Conservation (phyloP, 2,797 vertebrate species). For the Pachyuromys duprasi region DNA sequence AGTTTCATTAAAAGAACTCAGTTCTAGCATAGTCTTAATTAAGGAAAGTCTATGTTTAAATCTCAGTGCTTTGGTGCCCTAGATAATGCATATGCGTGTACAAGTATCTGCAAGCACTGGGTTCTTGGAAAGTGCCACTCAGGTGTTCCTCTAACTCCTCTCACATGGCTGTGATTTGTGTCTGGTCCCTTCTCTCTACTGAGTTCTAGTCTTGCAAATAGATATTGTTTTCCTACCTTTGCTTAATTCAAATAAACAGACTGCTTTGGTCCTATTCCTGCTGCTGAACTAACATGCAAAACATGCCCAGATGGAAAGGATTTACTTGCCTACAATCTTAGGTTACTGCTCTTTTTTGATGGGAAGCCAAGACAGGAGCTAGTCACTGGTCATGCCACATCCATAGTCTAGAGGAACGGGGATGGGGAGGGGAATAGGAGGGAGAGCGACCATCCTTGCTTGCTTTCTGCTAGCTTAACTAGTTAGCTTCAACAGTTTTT, state of each 20-base stretch:
- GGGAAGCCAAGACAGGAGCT: background rate
- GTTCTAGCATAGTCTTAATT: conserved; percentile 37
- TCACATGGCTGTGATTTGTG: background rate
- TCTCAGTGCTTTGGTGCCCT: conserved; percentile 17
- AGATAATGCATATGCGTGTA: background rate
- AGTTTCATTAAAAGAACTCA: conserved; percentile 15
- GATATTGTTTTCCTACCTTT: background rate
- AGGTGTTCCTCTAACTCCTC: background rate
- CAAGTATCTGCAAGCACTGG: background rate
- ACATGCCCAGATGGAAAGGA: background rate
- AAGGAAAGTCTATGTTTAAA: conserved; percentile 45
- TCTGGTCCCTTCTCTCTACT: background rate
- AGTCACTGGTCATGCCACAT: background rate
- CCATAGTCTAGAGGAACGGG: background rate
- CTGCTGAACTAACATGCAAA: background rate
- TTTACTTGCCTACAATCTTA: background rate
- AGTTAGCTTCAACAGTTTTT: background rate
- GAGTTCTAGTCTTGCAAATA: background rate
- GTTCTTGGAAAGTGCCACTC: conserved; percentile 2
- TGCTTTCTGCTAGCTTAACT: background rate
- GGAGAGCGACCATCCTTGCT: no score
- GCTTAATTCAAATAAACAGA: background rate
- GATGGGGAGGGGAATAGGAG: background rate
- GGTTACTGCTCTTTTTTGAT: background rate
- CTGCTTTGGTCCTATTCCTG: background rate